Evolutionary conservation across 2,113 vertebrate species (phyloP).

Genomic region (Aspidoscelis tigris): DNA sequence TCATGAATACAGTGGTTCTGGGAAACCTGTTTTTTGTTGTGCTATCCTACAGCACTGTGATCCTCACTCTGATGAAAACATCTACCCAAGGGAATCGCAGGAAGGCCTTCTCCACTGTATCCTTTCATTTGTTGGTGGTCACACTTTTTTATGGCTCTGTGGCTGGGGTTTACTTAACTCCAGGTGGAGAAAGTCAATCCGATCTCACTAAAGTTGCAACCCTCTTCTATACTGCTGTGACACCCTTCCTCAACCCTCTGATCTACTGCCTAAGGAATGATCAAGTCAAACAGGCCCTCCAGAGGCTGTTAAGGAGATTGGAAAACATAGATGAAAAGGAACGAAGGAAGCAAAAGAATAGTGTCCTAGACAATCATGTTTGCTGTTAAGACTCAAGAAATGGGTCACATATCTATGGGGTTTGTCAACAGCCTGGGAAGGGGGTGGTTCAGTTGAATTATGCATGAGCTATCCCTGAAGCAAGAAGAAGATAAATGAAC

Average conservation of each 20-base stretch:
- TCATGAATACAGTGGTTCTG: neutral
- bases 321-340: too few relatives aligned
- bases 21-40: neutral
- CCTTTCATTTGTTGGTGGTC: conserved; percentile 52
- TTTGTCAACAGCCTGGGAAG: too few relatives aligned
- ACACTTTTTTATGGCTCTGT: conserved; percentile 60
- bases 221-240: neutral
- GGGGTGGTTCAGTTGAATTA: too few relatives aligned
- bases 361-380: too few relatives aligned
- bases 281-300: conserved; percentile 1
- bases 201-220: neutral
- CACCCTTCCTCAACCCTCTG: conserved; percentile 32
- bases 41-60: conserved; percentile 17
- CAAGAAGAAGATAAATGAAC: too few relatives aligned
- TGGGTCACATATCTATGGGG: too few relatives aligned
- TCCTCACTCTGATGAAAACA: conserved; percentile 23
- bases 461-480: too few relatives aligned
- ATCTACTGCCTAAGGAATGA: conserved; percentile 29
- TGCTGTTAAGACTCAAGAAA: too few relatives aligned
- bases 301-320: too few relatives aligned
- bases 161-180: conserved; percentile 54
- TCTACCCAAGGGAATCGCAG: neutral
- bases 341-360: too few relatives aligned
- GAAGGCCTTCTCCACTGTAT: conserved; percentile 61
- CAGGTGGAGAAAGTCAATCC: conserved; percentile 26